phyloP scores from a whole-genome alignment of 2,113 vertebrate species.

The Glareola pratincola region DNA sequence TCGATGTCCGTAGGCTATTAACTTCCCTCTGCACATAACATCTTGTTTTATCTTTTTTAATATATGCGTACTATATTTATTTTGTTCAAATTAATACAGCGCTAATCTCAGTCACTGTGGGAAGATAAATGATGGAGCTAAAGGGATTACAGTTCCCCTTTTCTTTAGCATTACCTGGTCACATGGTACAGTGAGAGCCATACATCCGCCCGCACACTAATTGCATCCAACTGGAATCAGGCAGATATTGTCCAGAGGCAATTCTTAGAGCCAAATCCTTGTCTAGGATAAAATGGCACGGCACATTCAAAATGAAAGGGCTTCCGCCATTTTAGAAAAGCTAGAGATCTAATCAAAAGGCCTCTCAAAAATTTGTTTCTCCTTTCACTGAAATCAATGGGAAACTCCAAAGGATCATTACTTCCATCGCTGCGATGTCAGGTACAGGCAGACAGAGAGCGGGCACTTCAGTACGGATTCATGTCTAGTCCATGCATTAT shows the following conservation, averaged over 20 bases:
- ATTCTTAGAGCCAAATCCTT: not conserved
- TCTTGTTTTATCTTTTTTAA: not conserved
- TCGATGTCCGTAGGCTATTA: not conserved
- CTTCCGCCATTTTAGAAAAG: not conserved
- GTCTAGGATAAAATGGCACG: not conserved
- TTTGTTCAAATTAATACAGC: not conserved
- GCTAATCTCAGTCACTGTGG: not conserved
- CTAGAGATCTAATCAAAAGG: not conserved
- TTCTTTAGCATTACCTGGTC: not conserved
- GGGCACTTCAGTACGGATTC: not conserved
- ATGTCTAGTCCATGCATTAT: not conserved
- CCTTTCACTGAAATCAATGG: not conserved
- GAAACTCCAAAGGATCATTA: not conserved
- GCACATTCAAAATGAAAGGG: not conserved
- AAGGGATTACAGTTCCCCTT: conserved; percentile 1
- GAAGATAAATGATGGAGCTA: not conserved
- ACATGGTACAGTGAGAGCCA: not conserved
- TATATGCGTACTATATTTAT: not conserved
- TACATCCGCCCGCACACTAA: not conserved
- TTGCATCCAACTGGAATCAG: not conserved
- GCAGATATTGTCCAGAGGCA: not conserved
- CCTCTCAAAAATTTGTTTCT: not conserved
- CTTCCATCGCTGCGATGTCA: not conserved
- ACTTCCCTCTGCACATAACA: not conserved
- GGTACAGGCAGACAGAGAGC: not conserved